Evolutionary conservation across 2,113 vertebrate genomes (phyloP).

Genomic region (Manacus vitellinus): DNA sequence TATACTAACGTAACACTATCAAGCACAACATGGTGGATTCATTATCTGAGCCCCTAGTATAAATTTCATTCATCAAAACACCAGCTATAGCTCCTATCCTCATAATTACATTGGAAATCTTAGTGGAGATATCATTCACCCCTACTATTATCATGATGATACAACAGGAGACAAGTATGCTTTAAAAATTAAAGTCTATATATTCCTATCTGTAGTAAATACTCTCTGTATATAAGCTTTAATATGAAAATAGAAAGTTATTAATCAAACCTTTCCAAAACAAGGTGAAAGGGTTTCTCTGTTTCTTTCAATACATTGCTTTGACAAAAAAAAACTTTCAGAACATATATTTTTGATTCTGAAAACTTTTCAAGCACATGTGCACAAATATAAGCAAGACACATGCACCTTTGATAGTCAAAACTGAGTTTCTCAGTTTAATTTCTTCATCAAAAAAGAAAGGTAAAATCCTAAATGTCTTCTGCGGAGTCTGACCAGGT

Average conservation of each 20-base stretch:
- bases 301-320: not conserved
- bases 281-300: not conserved
- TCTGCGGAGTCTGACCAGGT: not conserved
- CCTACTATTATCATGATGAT: conserved; percentile 31
- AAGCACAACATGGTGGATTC: conserved; percentile 33
- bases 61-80: conserved; percentile 44
- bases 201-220: conserved; percentile 14
- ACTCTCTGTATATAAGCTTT: not conserved
- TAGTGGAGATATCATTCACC: conserved; percentile 62
- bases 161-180: conserved; percentile 10
- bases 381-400: not conserved
- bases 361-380: not conserved
- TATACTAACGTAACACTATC: not conserved
- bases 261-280: conserved; percentile 49
- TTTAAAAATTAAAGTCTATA: conserved; percentile 58
- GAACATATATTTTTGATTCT: not conserved
- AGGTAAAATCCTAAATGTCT: not conserved
- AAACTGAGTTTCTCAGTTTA: not conserved
- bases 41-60: conserved; percentile 21
- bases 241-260: conserved; percentile 50
- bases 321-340: conserved; percentile 12
- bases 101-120: conserved; percentile 56
- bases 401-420: not conserved
- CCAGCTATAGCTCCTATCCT: conserved; percentile 17
- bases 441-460: not conserved